A percentile compares a stretch with the other conserved stretches of the same genome.
phyloP scores from a whole-genome alignment of 2,888 invertebrate genomes.

The Catocala nupta region DNA sequence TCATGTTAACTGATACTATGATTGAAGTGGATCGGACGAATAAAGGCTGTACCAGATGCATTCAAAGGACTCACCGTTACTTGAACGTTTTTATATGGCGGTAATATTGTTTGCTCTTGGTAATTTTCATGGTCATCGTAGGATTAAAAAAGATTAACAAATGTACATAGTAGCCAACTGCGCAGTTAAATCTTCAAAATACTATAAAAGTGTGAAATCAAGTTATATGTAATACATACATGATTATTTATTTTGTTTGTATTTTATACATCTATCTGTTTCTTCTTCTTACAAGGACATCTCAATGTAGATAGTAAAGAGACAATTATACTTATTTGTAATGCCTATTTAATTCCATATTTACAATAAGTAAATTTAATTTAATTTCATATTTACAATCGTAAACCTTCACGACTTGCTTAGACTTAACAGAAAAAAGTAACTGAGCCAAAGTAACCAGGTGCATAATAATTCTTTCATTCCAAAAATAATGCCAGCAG shows the following conservation, averaged over 20 bases:
- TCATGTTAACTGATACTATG: constrained; percentile 74
- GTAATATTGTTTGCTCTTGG: constrained; percentile 15
- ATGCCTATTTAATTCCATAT: constrained; percentile 8
- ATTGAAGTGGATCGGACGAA: constrained; percentile 66
- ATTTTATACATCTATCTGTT: too few species aligned
- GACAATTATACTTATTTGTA: too few species aligned
- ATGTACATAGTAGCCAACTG: neutral
- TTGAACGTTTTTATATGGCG: constrained; percentile 29
- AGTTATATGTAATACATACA: too few species aligned
- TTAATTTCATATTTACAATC: constrained; percentile 15
- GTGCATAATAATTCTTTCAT: constrained; percentile 53
- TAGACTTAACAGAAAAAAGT: constrained; percentile 22
- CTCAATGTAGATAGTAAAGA: too few species aligned
- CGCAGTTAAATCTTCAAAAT: neutral
- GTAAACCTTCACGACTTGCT: constrained; percentile 2
- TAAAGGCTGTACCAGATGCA: constrained; percentile 56
- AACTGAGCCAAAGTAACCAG: constrained; percentile 24
- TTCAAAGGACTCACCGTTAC: constrained; percentile 39
- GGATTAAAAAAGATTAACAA: constrained; percentile 1
- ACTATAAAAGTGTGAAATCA: too few species aligned
- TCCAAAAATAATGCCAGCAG: constrained; percentile 33
- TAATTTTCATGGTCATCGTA: constrained; percentile 32
- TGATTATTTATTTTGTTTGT: too few species aligned
- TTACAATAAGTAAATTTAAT: constrained; percentile 20
- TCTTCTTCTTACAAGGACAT: too few species aligned